Percentiles rank a stretch among this genome's conserved stretches.
Evolutionary conservation across 2,113 vertebrate genomes (phyloP).

Genomic region (Anthoscopus minutus): DNA sequence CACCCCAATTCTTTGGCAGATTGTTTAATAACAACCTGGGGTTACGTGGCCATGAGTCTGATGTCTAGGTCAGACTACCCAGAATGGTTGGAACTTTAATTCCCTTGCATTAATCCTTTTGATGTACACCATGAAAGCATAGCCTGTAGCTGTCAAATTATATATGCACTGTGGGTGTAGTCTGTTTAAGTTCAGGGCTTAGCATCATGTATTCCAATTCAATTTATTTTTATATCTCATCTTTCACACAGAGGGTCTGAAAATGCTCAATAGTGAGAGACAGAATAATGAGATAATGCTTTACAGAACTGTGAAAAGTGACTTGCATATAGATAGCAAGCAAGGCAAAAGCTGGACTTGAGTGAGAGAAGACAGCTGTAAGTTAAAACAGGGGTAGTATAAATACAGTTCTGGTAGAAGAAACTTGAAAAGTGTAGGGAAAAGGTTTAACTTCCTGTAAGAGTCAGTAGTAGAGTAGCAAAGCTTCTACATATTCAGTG

Average conservation of each 20-base stretch:
- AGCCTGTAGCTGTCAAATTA: conserved; percentile 49
- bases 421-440: neutral
- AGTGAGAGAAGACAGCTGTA: neutral
- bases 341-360: neutral
- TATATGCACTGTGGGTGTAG: neutral
- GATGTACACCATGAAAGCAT: neutral
- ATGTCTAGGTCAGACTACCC: neutral
- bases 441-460: neutral
- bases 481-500: neutral
- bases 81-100: neutral
- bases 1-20: neutral
- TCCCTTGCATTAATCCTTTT: conserved; percentile 5
- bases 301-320: conserved; percentile 33
- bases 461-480: neutral
- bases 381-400: neutral
- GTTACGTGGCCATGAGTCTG: neutral
- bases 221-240: conserved; percentile 61
- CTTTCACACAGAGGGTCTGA: conserved; percentile 33
- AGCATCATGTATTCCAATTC: conserved; percentile 31
- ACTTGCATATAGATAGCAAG: conserved; percentile 33
- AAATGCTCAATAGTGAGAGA: conserved; percentile 43
- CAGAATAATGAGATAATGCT: conserved; percentile 57
- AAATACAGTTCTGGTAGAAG: neutral
- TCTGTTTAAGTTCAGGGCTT: conserved; percentile 36
- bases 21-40: neutral